These are phyloP conservation scores for Saccopteryx leptura DNA, from an alignment of 2,113 vertebrate genomes.

Conservation along the genomic window DNA sequence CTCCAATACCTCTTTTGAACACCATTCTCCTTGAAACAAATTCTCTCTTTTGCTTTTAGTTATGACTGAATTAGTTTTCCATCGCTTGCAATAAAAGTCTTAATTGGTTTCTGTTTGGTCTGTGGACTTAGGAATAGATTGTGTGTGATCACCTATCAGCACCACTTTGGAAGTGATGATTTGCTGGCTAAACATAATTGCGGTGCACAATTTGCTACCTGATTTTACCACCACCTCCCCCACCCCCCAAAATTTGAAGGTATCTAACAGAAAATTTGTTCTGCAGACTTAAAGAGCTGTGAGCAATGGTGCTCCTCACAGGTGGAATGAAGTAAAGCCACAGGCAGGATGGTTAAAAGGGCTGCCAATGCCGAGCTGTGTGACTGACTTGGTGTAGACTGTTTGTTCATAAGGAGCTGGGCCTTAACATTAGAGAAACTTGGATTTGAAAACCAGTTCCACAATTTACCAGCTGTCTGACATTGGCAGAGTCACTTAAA, in stretches of 20 bases:
- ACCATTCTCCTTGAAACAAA: background rate
- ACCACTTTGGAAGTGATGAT: background rate
- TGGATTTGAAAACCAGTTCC: constrained; percentile 9
- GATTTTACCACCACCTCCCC: background rate
- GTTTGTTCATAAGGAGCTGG: background rate
- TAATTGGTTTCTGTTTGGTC: background rate
- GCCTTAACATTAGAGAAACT: background rate
- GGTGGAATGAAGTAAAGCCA: background rate
- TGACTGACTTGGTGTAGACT: background rate
- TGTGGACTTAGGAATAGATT: background rate
- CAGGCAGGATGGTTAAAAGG: background rate
- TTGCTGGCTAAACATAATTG: background rate
- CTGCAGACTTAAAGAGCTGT: background rate
- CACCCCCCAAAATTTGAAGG: background rate
- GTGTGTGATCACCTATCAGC: background rate
- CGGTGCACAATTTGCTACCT: background rate
- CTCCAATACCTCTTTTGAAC: background rate
- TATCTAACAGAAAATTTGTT: background rate
- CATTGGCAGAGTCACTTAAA: background rate
- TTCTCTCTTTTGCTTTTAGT: background rate
- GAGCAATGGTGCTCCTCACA: background rate
- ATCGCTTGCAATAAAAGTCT: background rate
- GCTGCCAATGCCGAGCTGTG: background rate
- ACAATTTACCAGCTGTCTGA: constrained; percentile 10
- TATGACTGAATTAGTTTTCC: background rate